These are phyloP conservation scores for Labroides dimidiatus DNA, from an alignment of 2,797 vertebrate genomes.

Conservation along the genomic window DNA sequence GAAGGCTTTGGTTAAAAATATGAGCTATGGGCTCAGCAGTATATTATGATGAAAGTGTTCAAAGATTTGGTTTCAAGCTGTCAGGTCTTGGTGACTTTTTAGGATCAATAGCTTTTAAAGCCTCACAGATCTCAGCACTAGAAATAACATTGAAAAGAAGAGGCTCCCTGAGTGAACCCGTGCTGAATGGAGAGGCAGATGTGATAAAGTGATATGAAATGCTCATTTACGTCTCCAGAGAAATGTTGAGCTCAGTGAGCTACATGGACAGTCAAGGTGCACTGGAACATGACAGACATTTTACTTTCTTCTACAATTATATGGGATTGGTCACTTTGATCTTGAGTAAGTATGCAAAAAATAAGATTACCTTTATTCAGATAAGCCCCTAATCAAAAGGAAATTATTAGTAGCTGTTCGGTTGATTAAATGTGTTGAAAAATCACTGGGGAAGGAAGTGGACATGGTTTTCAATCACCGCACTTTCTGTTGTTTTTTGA, in stretches of 20 bases:
- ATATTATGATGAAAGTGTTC: conserved; percentile 48
- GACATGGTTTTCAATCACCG: neutral
- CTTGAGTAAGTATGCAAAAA: neutral
- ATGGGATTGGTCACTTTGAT: neutral
- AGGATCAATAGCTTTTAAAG: conserved; percentile 62
- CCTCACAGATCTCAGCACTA: conserved; percentile 23
- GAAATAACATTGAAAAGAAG: conserved; percentile 37
- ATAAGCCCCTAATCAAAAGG: neutral
- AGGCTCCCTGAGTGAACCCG: conserved; percentile 5
- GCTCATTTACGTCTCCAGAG: conserved; percentile 34
- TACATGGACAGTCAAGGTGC: conserved; percentile 6
- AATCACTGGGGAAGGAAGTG: neutral
- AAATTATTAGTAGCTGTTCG: neutral
- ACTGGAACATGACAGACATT: neutral
- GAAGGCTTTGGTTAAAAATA: conserved; percentile 40
- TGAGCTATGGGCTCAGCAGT: conserved; percentile 33
- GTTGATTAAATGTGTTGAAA: neutral
- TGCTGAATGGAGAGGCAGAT: conserved; percentile 19
- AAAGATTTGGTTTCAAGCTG: conserved; percentile 47
- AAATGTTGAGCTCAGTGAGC: conserved; percentile 1
- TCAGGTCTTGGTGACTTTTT: conserved; percentile 38
- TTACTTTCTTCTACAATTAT: conserved; percentile 2
- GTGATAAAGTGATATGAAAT: conserved; percentile 37
- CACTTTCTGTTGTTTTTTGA: neutral
- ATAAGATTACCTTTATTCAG: neutral